Evolutionary conservation across 1,140 invertebrate species (phyloP), one percentile per base, ranked within the genome.

Genomic region (Apis laboriosa): DNA sequence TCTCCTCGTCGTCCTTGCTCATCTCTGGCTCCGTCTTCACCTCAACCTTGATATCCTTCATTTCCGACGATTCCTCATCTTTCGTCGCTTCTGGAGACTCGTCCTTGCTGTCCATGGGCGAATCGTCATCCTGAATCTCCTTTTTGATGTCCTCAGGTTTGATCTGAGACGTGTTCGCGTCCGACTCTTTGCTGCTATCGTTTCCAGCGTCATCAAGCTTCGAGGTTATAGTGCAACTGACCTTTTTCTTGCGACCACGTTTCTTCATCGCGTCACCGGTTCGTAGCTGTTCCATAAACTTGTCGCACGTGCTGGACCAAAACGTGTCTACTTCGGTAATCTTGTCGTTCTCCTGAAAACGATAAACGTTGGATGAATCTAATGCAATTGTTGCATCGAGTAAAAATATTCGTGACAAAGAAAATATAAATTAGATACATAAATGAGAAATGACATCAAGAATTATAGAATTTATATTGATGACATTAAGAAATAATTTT

Each of bases 231-330:
- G 72, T 77, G 43, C 86, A 80, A 78, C 68, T 56, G 15, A 89
- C 56, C 89, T 94, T 95, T 92, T 96, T 95, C 90, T 94, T 93
- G 56, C 94, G 87, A 19, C 91, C 93, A 55, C 95, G 94, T 86
- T 96, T 96, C 87, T 95, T 95, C 21, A 89, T 80, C 43, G 93
- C 83, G 84, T 95, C 95, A 3, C 95, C 95, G 66, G 90, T 94
- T 85, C 96, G 95, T 53, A 97, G 92, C 92, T 97, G 95, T 91
- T 96, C 96, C 93, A 97, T 95, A 92, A 97, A 96, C 90, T 94
- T 96, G 94, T 97, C 96, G 94, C 96, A 97, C 17, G 96, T 95
- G 87, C 92, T 95, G 73, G 94, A 94, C 96, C 96, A 96, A 90
- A 95, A 95, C 87, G 95, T 91, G 89, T 96, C 95, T 19, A 94